Percentiles rank a stretch among this genome's conserved stretches.
Conservation (phyloP, 1,140 invertebrate species). For the Microplitis mediator region DNA sequence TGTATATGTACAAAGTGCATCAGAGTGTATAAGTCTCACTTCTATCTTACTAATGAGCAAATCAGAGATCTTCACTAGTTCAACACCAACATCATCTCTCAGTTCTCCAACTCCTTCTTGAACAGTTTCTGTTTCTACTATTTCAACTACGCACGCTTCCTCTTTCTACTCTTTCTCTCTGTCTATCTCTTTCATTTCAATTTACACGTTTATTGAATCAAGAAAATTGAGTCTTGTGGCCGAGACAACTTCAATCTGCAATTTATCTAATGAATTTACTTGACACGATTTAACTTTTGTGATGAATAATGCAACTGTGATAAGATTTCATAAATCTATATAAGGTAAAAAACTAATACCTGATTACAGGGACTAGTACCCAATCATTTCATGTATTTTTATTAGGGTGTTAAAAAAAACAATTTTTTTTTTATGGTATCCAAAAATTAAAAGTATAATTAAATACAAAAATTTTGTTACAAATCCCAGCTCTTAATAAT, state of each 20-base stretch:
- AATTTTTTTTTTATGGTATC: too few relatives aligned
- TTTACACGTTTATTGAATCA: conserved; percentile 24
- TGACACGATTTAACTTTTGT: conserved; percentile 11
- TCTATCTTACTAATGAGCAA: conserved; percentile 22
- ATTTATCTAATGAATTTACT: conserved; percentile 6
- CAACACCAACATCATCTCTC: conserved; percentile 10
- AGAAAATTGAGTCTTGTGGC: conserved; percentile 23
- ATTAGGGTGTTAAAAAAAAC: too few relatives aligned
- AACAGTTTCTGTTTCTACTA: background rate
- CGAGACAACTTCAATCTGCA: background rate
- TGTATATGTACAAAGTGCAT: background rate
- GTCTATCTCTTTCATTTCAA: conserved; percentile 21
- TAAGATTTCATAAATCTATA: background rate
- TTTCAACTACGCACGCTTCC: background rate
- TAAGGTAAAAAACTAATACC: too few relatives aligned
- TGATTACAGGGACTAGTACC: too few relatives aligned
- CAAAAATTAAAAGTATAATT: too few relatives aligned
- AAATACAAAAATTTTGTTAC: too few relatives aligned
- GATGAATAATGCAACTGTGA: conserved; percentile 9
- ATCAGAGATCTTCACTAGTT: conserved; percentile 18
- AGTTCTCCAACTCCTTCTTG: too few relatives aligned
- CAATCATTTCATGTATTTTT: background rate
- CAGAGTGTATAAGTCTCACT: background rate
- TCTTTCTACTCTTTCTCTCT: background rate
- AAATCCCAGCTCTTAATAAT: too few relatives aligned